These are phyloP conservation scores for Scyliorhinus canicula DNA, from an alignment of 2,797 vertebrate genomes.

Conservation along the genomic window DNA sequence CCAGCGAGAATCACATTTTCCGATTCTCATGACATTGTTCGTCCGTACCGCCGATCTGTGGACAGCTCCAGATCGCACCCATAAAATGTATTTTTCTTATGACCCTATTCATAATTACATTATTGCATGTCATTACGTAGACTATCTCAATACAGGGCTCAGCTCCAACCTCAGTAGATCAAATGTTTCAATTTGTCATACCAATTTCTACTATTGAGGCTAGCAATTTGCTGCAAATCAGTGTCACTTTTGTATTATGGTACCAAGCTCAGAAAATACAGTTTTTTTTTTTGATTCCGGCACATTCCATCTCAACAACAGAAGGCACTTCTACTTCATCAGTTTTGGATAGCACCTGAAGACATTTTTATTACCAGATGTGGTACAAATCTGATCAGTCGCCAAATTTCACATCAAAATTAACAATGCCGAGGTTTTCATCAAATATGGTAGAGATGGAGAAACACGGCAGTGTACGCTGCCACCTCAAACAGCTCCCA, in stretches of 20 bases:
- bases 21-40: too few relatives aligned
- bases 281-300: too few relatives aligned
- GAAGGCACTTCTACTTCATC: not conserved
- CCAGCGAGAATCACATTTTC: too few relatives aligned
- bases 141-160: not conserved
- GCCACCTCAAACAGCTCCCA: not conserved
- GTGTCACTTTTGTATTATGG: not conserved
- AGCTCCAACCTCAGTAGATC: not conserved
- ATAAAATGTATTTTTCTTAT: too few relatives aligned
- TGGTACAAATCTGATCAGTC: not conserved
- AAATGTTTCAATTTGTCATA: not conserved
- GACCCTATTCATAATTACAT: too few relatives aligned
- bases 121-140: too few relatives aligned
- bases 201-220: not conserved
- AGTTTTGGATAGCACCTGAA: not conserved
- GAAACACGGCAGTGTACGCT: not conserved
- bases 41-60: too few relatives aligned
- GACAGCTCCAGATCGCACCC: too few relatives aligned
- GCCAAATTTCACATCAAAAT: not conserved
- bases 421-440: not conserved
- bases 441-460: not conserved
- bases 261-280: not conserved
- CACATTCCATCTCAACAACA: not conserved
- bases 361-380: not conserved
- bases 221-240: not conserved